Evolutionary conservation across 2,113 vertebrate species (phyloP), one percentile per base, ranked within the genome.

Genomic region (Propithecus coquereli): DNA sequence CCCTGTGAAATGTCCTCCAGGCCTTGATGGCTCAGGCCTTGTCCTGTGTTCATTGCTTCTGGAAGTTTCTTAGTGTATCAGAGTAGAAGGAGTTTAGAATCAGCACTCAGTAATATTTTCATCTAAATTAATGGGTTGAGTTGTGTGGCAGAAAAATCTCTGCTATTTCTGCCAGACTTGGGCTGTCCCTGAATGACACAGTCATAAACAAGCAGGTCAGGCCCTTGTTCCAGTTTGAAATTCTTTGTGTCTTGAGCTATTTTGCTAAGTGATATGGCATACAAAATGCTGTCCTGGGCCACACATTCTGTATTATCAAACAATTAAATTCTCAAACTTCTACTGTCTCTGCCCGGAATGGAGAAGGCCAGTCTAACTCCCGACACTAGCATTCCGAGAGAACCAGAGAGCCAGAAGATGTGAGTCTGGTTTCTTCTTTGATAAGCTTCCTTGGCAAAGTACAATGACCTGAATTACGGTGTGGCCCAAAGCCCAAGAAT

Each of bases 381-480:
- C 81, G 82, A 43, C 6, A 70, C 65, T 82, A 17, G 40, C 37
- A 71, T 83, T 84, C 79, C 57, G 57, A 80, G 73, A 47, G 34
- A 91, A 95, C 25, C 66, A 30, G 63, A 85, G 83, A 97, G 54
- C 88, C 66, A 74, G 94, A 93, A 94, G 85, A 91, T 61, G 57
- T 89, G 90, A 61, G 40, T 84, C 74, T 97, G 83, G 83, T 93
- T 89, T 84, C 83, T 95, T 90, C 93, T 96, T 93, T 97, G 96
- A 97, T 97, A 96, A 97, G 50, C 93, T 85, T 93, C 25, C 37
- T 93, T 96, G 96, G 97, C 90, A 73, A 77, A 96, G 54, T 32
- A 54, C 8, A 18, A 76, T 84, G 94, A 84, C 96, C 95, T 95
- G 92, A 92, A 94, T 95, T 92, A 97, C 0, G 22, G 70, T 83